Evolutionary conservation across 2,113 vertebrate genomes (phyloP).

Genomic region (Mastomys natalensis): DNA sequence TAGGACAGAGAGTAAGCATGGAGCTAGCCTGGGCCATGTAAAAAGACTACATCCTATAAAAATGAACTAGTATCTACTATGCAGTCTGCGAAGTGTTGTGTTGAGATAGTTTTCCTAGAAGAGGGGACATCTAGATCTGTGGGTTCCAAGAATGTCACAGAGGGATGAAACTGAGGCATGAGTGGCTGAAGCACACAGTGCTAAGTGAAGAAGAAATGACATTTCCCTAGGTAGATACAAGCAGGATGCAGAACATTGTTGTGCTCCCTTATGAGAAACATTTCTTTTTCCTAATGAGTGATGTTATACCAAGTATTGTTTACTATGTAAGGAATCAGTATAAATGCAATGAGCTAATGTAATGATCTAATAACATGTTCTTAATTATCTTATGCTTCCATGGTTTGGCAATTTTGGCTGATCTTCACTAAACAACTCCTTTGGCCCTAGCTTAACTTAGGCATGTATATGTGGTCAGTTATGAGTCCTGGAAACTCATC

Average conservation of each 20-base stretch:
- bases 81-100: background rate
- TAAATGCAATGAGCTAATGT: background rate
- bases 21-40: background rate
- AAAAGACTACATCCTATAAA: background rate
- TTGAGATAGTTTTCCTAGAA: background rate
- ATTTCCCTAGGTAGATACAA: background rate
- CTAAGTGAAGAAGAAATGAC: background rate
- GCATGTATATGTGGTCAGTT: background rate
- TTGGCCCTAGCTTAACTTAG: background rate
- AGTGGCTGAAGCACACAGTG: background rate
- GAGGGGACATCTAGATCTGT: background rate
- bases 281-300: background rate
- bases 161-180: background rate
- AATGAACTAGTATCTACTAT: background rate
- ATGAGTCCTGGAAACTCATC: background rate
- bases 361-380: background rate
- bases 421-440: background rate
- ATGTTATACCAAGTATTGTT: background rate
- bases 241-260: background rate
- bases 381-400: background rate
- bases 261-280: background rate
- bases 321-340: background rate
- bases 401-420: background rate
- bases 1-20: background rate
- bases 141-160: background rate